Conservation (phyloP, 2,888 invertebrate genomes). For the Erebia epiphron region DNA sequence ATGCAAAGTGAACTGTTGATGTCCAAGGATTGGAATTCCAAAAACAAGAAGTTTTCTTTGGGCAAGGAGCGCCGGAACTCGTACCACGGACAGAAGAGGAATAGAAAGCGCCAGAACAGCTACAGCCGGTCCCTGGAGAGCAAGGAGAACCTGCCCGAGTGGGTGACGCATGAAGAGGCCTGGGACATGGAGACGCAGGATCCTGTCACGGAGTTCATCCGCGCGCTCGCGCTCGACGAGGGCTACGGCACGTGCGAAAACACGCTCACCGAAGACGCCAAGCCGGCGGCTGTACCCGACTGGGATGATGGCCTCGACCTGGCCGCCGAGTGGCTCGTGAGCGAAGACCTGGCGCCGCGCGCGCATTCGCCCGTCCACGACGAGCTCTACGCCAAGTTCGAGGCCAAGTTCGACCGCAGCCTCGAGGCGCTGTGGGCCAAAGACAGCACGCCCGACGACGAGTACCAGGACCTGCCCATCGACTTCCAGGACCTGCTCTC, state of each 20-base stretch:
- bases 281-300: slow-evolving; percentile 61
- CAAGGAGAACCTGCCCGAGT: slow-evolving; percentile 78
- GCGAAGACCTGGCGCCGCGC: slow-evolving; percentile 60
- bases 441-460: slow-evolving; percentile 77
- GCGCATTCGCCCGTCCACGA: slow-evolving; percentile 70
- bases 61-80: slow-evolving; percentile 75
- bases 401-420: slow-evolving; percentile 87
- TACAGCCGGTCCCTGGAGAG: slow-evolving; percentile 73
- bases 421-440: slow-evolving; percentile 87
- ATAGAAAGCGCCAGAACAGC: slow-evolving; percentile 68
- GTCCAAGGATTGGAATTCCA: slow-evolving; percentile 67
- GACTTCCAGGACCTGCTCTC: slow-evolving; percentile 83
- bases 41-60: slow-evolving; percentile 64
- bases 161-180: slow-evolving; percentile 79
- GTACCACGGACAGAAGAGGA: slow-evolving; percentile 68
- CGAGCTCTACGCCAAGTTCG: slow-evolving; percentile 82
- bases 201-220: slow-evolving; percentile 75
- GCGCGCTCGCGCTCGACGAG: slow-evolving; percentile 75
- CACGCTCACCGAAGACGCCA: slow-evolving; percentile 69
- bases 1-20: slow-evolving; percentile 71
- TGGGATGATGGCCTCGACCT: slow-evolving; percentile 68
- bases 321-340: slow-evolving; percentile 62
- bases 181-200: slow-evolving; percentile 80
- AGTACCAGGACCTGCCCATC: slow-evolving; percentile 84
- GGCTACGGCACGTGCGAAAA: slow-evolving; percentile 81